Conservation (phyloP, 2,797 vertebrate species). For the Alca torda region DNA sequence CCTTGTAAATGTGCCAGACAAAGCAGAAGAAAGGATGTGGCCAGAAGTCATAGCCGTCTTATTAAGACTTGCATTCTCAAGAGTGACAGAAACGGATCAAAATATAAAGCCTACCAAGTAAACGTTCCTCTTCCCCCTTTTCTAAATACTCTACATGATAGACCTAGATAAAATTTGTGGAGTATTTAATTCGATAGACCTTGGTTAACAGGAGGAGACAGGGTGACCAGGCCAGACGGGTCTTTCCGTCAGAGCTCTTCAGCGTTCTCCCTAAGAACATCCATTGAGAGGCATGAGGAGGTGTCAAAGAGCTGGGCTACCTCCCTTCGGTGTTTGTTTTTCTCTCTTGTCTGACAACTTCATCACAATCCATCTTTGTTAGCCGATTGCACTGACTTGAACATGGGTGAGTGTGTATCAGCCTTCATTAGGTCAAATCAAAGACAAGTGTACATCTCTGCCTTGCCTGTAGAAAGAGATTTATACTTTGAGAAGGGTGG, state of each 20-base stretch:
- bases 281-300: conserved; percentile 10
- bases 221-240: neutral
- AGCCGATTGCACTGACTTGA: conserved; percentile 36
- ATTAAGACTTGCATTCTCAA: neutral
- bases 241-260: conserved; percentile 11
- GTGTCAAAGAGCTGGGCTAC: conserved; percentile 21
- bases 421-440: conserved; percentile 42
- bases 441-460: conserved; percentile 20
- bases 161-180: neutral
- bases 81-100: neutral
- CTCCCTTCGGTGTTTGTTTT: conserved; percentile 31
- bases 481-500: conserved; percentile 13
- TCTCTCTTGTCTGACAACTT: conserved; percentile 43
- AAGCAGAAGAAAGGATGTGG: neutral
- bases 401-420: conserved; percentile 21
- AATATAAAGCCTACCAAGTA: neutral
- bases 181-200: neutral
- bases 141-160: neutral
- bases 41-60: neutral
- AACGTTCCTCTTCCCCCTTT: neutral
- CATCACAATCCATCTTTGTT: conserved; percentile 50
- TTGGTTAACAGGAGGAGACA: conserved; percentile 1
- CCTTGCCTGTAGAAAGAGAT: neutral
- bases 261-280: conserved; percentile 53
- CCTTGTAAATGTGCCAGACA: neutral